These are phyloP conservation scores for Tetragonula clypearis DNA, from an alignment of 1,140 invertebrate genomes.

Conservation along the genomic window DNA sequence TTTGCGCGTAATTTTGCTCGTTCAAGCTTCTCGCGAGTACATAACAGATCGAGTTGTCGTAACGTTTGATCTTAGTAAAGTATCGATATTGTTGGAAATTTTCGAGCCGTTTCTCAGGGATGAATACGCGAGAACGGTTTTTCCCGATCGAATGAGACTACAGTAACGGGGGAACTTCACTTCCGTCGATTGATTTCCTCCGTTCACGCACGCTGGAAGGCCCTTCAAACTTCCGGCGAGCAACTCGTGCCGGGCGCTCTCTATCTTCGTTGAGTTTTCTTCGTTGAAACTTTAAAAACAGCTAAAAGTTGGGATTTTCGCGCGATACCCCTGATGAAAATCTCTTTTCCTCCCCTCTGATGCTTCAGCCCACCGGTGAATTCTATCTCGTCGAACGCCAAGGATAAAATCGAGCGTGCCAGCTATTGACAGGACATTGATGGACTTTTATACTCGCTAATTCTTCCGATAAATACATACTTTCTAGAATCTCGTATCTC, in stretches of 20 bases:
- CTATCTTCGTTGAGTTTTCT: constrained; percentile 24
- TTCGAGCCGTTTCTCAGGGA: neutral
- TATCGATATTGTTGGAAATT: too few species aligned
- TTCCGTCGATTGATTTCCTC: constrained; percentile 37
- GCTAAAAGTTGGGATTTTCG: constrained; percentile 12
- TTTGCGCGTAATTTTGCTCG: too few species aligned
- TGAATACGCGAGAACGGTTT: neutral
- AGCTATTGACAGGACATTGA: neutral
- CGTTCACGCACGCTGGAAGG: constrained; percentile 28
- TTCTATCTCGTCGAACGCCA: neutral
- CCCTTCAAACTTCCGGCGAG: constrained; percentile 35
- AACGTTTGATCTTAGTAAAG: too few species aligned
- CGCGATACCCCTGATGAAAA: neutral
- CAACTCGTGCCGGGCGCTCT: constrained; percentile 27
- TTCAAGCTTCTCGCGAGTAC: too few species aligned
- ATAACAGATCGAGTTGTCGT: too few species aligned
- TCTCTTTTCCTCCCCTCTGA: neutral
- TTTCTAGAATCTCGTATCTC: neutral
- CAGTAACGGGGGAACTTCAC: constrained; percentile 9
- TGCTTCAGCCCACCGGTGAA: too few species aligned
- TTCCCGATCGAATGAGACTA: neutral
- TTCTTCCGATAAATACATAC: neutral
- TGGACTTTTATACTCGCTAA: neutral
- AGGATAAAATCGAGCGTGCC: neutral
- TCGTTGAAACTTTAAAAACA: constrained; percentile 27